phyloP scores from a whole-genome alignment of 2,888 invertebrate genomes.

The Germaria angustata region DNA sequence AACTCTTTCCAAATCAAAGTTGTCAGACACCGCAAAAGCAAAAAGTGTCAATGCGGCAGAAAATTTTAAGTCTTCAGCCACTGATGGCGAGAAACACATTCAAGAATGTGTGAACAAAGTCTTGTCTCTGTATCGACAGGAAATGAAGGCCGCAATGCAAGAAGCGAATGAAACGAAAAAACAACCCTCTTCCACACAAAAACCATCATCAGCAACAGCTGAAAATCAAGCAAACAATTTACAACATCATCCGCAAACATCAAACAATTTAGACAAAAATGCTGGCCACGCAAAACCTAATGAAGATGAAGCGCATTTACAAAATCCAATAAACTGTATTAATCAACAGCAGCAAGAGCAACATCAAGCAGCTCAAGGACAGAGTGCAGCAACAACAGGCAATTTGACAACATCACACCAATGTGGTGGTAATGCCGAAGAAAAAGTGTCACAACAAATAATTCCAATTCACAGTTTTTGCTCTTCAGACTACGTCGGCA shows the following conservation, averaged over 20 bases:
- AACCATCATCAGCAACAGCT: slow-evolving; percentile 47
- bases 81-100: slow-evolving; percentile 45
- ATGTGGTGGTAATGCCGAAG: slow-evolving; percentile 69
- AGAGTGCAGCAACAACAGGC: background rate
- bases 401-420: background rate
- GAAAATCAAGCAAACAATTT: slow-evolving; percentile 22
- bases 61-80: slow-evolving; percentile 41
- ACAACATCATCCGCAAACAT: slow-evolving; percentile 51
- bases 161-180: slow-evolving; percentile 37
- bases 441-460: slow-evolving; percentile 66
- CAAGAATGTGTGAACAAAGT: slow-evolving; percentile 59
- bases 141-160: slow-evolving; percentile 60
- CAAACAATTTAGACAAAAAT: slow-evolving; percentile 59
- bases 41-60: slow-evolving; percentile 69
- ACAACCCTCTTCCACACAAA: slow-evolving; percentile 8
- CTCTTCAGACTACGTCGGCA: slow-evolving; percentile 5
- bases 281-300: slow-evolving; percentile 63
- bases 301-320: slow-evolving; percentile 46
- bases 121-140: slow-evolving; percentile 56
- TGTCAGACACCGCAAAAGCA: slow-evolving; percentile 40
- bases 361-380: slow-evolving; percentile 28
- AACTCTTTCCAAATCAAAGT: slow-evolving; percentile 14
- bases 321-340: slow-evolving; percentile 51
- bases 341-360: slow-evolving; percentile 53
- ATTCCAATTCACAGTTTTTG: slow-evolving; percentile 49